Base-by-base conservation (phyloP, 2,113 vertebrate genomes). In the Coregonus clupeaformis region DNA sequence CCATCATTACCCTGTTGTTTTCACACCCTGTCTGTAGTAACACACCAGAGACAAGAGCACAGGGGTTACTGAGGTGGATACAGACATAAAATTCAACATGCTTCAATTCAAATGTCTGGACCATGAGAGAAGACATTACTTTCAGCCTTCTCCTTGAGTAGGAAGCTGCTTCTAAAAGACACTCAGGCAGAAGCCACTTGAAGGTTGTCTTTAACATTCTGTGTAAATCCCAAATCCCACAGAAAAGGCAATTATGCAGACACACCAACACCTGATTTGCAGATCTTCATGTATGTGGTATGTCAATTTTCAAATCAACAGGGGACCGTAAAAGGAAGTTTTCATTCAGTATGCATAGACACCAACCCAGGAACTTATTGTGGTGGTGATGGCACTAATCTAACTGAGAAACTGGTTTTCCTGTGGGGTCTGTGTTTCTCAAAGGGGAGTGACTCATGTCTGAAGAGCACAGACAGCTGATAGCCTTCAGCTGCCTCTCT, bases 361-460 rank as follows among this genome's bases (percentile, higher is more conserved):
- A 68, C 6, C 6, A 13, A 7, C 18, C 11, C 66, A 68, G 32
- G 36, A n/a, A 45, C 6, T 7, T 12, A 29, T 11, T 5, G 45
- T 14, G 3, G 27, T 42, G 27, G 65, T 69, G 67, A 79, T 75
- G 69, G 74, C 25, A 79, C 79, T 72, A 68, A 73, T 85, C 77
- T 74, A 75, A 81, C 75, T 72, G 70, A 85, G 81, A 76, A 78
- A 72, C 45, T 1, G 36, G 29, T 59, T 75, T 87, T 86, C 81
- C 82, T 62, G 80, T 71, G 71, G 71, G 69, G 85, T 83, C 73
- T 77, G 74, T 82, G 75, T 84, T 47, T 30, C 81, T 74, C 82
- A 42, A 69, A 5, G 36, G 75, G 79, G 14, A 73, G 29, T 82
- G 85, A 84, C 81, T 83, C 81, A 83, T 22, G 72, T 78, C 82